Evolutionary conservation across 2,113 vertebrate species (phyloP).

Genomic region (Hippolais icterina): DNA sequence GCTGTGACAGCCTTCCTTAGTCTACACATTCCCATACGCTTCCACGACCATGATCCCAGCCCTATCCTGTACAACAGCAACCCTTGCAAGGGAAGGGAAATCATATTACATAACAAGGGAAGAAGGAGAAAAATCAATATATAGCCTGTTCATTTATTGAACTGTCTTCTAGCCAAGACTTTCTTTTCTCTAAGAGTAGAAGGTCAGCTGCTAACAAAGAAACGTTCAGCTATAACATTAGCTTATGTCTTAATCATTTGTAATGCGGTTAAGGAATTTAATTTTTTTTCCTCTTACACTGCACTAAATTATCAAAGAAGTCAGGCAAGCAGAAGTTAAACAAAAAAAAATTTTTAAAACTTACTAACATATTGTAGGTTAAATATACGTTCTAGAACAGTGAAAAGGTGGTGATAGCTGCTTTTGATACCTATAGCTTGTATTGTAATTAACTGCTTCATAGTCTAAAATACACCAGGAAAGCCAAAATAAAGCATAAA

Average conservation of each 20-base stretch:
- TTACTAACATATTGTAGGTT: not conserved
- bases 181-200: not conserved
- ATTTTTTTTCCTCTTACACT: not conserved
- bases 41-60: slow-evolving; percentile 70
- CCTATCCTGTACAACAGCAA: not conserved
- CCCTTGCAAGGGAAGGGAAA: slow-evolving; percentile 53
- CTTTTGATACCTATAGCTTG: not conserved
- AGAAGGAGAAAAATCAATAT: slow-evolving; percentile 66
- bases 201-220: slow-evolving; percentile 28
- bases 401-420: not conserved
- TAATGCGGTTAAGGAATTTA: not conserved
- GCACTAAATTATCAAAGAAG: not conserved
- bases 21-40: slow-evolving; percentile 81
- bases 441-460: not conserved
- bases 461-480: not conserved
- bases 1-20: slow-evolving; percentile 89
- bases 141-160: slow-evolving; percentile 69
- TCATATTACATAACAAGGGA: slow-evolving; percentile 65
- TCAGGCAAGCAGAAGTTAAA: not conserved
- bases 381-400: not conserved
- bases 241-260: not conserved
- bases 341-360: not conserved
- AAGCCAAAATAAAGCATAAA: not conserved
- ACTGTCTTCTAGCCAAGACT: slow-evolving; percentile 54
- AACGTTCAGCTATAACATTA: not conserved